These are phyloP conservation scores for Gymnorhina tibicen DNA, from an alignment of 2,113 vertebrate species.

Conservation along the genomic window DNA sequence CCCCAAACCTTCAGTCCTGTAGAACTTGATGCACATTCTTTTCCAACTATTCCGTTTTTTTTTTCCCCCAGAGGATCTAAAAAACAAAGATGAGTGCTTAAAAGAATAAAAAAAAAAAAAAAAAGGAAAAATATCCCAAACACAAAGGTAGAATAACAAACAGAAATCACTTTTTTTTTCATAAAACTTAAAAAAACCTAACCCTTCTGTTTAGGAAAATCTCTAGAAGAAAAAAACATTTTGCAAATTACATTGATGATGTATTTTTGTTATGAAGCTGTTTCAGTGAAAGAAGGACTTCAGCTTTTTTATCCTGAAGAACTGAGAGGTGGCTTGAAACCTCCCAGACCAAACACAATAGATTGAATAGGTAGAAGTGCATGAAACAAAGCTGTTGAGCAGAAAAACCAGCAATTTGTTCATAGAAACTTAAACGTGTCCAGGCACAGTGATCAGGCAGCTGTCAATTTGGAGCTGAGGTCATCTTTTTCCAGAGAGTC, in stretches of 20 bases:
- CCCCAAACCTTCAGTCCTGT: background rate
- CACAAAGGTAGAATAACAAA: background rate
- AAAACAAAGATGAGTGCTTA: background rate
- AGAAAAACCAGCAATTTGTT: background rate
- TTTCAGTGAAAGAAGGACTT: background rate
- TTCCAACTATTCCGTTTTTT: background rate
- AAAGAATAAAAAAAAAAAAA: background rate
- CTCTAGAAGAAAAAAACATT: background rate
- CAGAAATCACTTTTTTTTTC: background rate
- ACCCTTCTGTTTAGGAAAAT: background rate
- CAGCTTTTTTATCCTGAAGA: background rate
- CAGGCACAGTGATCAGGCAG: background rate
- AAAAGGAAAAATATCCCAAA: background rate
- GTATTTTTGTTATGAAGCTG: background rate
- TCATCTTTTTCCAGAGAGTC: background rate
- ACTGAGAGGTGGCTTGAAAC: background rate
- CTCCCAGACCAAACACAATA: background rate
- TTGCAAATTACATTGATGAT: background rate
- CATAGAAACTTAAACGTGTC: background rate
- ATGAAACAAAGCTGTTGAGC: background rate
- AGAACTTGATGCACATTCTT: background rate
- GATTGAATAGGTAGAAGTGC: background rate
- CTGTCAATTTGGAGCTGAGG: background rate
- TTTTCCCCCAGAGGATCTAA: rapidly evolving
- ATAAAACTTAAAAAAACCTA: background rate